A percentile compares a stretch with the other conserved stretches of the same genome.
Evolutionary conservation across 23 tunicate species (phyloP).

Genomic region (Trididemnum miniatum): DNA sequence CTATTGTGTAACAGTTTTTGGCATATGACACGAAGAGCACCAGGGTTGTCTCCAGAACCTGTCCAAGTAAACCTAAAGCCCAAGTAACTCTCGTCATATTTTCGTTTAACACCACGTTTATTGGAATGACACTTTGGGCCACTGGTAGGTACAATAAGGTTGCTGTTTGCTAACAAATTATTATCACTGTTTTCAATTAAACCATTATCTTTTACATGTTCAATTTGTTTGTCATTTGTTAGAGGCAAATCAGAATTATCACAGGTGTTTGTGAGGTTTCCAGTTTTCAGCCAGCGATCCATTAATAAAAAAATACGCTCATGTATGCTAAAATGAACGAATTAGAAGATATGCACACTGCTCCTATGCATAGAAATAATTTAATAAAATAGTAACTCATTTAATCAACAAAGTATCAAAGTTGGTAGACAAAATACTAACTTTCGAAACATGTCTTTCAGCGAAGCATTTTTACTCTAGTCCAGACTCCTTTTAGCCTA

Average conservation of each 20-base stretch:
- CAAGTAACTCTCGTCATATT: neutral
- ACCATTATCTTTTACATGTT: slow-evolving; percentile 32
- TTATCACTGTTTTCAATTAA: slow-evolving; percentile 24
- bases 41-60: neutral
- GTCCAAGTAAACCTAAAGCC: neutral
- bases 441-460: no score
- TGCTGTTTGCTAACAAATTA: no score
- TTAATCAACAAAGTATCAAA: slow-evolving; percentile 3
- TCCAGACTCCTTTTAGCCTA: no score
- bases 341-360: no score
- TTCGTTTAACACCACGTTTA: slow-evolving; percentile 12
- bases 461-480: no score
- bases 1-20: neutral
- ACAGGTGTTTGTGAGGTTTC: slow-evolving; percentile 22
- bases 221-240: slow-evolving; percentile 6
- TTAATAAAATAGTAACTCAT: no score
- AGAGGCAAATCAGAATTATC: no score
- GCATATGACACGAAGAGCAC: neutral
- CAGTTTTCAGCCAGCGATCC: slow-evolving; percentile 27
- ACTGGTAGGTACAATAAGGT: no score
- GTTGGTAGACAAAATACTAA: no score
- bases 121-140: no score
- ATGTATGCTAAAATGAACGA: no score
- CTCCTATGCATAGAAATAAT: neutral
- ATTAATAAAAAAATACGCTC: no score